Evolutionary conservation across 2,113 vertebrate species (phyloP).

Genomic region (Dipodomys stephensi): DNA sequence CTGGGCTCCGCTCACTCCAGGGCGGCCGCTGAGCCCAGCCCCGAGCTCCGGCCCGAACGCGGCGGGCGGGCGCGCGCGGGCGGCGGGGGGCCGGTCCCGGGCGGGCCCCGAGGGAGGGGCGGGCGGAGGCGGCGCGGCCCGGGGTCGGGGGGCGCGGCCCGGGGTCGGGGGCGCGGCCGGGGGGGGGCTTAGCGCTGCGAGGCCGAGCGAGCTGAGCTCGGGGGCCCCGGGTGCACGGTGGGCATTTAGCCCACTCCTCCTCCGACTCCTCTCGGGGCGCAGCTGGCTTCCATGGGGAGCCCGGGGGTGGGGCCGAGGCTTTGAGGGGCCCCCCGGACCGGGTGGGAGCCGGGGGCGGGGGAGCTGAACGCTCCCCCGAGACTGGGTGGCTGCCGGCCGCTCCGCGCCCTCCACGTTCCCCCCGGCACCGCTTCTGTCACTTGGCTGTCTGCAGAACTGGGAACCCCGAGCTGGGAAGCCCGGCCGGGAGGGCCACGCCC

Average conservation of each 20-base stretch:
- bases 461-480: constrained; percentile 66
- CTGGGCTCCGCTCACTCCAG: constrained; percentile 75
- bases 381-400: constrained; percentile 52
- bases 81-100: constrained; percentile 48
- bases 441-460: constrained; percentile 64
- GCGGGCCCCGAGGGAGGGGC: constrained; percentile 62
- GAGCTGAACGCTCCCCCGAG: constrained; percentile 74
- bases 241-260: constrained; percentile 77
- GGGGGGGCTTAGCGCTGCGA: constrained; percentile 63
- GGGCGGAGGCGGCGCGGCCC: constrained; percentile 56
- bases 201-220: constrained; percentile 40
- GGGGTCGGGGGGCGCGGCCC: constrained; percentile 37
- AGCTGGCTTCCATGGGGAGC: constrained; percentile 80
- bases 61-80: constrained; percentile 53
- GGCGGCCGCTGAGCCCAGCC: constrained; percentile 65
- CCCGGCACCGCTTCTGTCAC: constrained; percentile 78
- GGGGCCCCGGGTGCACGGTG: constrained; percentile 33
- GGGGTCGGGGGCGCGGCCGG: constrained; percentile 52
- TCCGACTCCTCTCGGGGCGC: constrained; percentile 75
- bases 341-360: constrained; percentile 72
- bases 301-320: constrained; percentile 17
- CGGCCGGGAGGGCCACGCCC: constrained; percentile 77
- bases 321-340: constrained; percentile 7
- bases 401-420: constrained; percentile 29
- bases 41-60: constrained; percentile 57